These are phyloP conservation scores for Microtus ochrogaster DNA, from an alignment of 2,113 vertebrate species.

Conservation along the genomic window DNA sequence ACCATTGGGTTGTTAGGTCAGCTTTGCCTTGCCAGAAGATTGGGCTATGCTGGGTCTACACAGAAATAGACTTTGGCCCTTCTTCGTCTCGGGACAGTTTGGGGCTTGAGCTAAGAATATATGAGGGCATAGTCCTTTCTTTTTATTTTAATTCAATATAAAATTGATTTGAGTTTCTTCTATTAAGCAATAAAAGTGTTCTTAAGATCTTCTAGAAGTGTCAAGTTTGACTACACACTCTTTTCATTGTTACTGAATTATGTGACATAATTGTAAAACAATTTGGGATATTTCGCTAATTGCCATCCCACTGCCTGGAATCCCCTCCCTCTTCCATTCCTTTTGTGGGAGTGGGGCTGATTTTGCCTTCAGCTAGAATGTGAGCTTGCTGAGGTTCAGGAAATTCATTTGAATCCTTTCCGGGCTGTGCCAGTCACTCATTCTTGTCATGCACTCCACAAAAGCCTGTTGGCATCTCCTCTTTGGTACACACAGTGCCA, in stretches of 20 bases:
- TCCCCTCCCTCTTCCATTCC: neutral
- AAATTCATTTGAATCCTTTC: neutral
- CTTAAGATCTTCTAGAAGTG: neutral
- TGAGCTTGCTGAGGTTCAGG: constrained; percentile 11
- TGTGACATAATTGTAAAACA: neutral
- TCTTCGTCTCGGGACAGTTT: neutral
- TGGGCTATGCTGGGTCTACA: neutral
- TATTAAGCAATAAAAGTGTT: neutral
- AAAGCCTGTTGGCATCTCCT: neutral
- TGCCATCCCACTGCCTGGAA: neutral
- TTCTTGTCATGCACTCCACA: neutral
- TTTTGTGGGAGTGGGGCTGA: neutral
- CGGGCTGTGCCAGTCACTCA: neutral
- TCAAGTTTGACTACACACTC: neutral
- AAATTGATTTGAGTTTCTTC: constrained; percentile 45
- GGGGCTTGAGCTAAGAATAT: neutral
- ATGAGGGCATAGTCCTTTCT: neutral
- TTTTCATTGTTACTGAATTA: neutral
- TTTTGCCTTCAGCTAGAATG: neutral
- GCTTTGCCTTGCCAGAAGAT: neutral
- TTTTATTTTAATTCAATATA: neutral
- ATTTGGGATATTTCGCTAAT: constrained; percentile 17
- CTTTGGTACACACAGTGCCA: neutral
- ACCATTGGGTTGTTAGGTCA: neutral
- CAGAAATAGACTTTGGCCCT: neutral